Base-by-base conservation (phyloP, 2,113 vertebrate genomes). In the Tachycineta bicolor region DNA sequence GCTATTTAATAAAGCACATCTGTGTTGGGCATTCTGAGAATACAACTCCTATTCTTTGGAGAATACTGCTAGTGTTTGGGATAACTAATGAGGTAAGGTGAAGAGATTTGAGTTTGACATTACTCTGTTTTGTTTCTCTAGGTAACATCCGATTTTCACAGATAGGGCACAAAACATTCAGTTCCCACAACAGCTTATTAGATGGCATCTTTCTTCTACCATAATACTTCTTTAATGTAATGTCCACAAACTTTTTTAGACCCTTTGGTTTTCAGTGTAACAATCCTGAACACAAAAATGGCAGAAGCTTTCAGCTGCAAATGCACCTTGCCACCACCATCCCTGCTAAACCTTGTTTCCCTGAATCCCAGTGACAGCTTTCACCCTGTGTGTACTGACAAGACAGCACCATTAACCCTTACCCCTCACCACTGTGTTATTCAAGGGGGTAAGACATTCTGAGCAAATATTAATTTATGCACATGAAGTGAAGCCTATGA, bases 381-480 rank as follows among this genome's bases (percentile, higher is more conserved):
- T 87, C 58, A 59, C 49, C 44, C 67, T 39, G 21, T 14, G 21
- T 77, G 41, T 31, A 50, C 5, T 46, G 76, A 43, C 82, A 92
- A 80, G 79, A 87, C 91, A 79, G 26, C 44, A 81, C 31, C 73
- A 71, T 59, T 64, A 92, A 83, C 73, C 39, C 64, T 33, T 28
- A 81, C 41, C 47, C 68, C 43, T 90, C 86, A 44, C 64, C 50
- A 71, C 1, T 74, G 55, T 71, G 67, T n/a, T 84, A 67, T 64
- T 81, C 70, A 82, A 87, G 20, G 52, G 31, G 12, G 21, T 74
- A 59, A 75, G 56, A 56, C 31, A 25, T 58, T 68, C 59, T 68
- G 15, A 83, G 19, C 39, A 94, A 91, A 64, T 64, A 95, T 44
- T 93, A 23, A 90, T 86, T 87, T 81, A 93, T 87, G 89, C 44